Conservation (phyloP, 2,888 invertebrate genomes). For the Carcina quercana region DNA sequence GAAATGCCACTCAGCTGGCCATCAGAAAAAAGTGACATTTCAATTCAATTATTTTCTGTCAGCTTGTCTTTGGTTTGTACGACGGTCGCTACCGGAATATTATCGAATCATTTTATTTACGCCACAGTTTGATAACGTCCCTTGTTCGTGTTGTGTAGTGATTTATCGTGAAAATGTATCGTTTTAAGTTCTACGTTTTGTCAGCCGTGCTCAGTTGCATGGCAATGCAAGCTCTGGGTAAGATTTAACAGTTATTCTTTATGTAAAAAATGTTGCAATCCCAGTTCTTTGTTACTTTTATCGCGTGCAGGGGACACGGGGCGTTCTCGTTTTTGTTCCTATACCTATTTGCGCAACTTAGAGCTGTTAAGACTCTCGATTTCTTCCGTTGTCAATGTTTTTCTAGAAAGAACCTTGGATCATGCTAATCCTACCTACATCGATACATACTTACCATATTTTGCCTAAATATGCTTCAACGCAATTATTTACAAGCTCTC, state of each 20-base stretch:
- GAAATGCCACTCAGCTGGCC: conserved; percentile 43
- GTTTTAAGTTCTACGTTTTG: conserved; percentile 42
- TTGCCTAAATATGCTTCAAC: no score
- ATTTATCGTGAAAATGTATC: conserved; percentile 36
- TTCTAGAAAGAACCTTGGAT: conserved; percentile 2
- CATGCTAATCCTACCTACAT: no score
- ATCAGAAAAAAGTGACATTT: conserved; percentile 30
- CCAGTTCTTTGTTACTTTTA: conserved; percentile 43
- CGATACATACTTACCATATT: no score
- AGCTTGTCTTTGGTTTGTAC: conserved; percentile 1
- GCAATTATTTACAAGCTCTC: no score
- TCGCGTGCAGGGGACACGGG: conserved; percentile 21
- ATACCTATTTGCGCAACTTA: conserved; percentile 13
- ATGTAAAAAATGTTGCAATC: conserved; percentile 21
- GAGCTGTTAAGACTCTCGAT: neutral
- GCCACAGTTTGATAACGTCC: conserved; percentile 31
- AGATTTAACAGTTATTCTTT: no score
- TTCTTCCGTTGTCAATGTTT: neutral
- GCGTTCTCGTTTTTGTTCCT: conserved; percentile 6
- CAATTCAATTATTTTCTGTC: conserved; percentile 21
- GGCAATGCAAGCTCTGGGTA: conserved; percentile 44
- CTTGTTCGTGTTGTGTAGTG: conserved; percentile 21
- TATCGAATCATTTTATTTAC: conserved; percentile 35
- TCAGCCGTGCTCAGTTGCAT: conserved; percentile 46
- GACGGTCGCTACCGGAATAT: conserved; percentile 25